Evolutionary conservation across 2,113 vertebrate genomes (phyloP).

Genomic region (Sturnira hondurensis): DNA sequence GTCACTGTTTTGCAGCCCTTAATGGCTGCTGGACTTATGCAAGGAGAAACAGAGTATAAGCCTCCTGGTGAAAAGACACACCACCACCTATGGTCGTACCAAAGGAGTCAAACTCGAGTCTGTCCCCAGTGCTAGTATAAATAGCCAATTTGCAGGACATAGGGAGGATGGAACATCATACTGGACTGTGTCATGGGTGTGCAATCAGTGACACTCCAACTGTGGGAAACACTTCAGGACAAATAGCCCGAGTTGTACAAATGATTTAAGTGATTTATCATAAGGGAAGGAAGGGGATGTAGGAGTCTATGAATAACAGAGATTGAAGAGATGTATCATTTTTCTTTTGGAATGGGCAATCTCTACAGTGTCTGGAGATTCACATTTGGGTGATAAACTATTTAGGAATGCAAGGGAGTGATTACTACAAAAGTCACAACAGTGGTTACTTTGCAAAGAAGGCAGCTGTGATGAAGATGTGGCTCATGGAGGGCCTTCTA

Average conservation of each 20-base stretch:
- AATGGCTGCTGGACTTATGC: background rate
- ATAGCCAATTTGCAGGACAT: background rate
- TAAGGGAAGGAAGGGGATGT: background rate
- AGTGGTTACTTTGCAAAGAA: background rate
- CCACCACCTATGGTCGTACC: accelerated
- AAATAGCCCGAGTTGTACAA: background rate
- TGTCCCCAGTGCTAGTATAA: background rate
- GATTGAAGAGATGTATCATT: background rate
- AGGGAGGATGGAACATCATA: background rate
- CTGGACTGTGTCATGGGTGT: accelerated
- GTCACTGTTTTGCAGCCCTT: background rate
- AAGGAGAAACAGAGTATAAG: background rate
- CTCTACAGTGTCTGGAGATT: background rate
- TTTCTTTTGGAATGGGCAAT: background rate
- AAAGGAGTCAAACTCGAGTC: background rate
- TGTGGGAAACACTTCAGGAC: background rate
- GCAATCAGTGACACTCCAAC: background rate
- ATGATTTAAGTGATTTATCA: background rate
- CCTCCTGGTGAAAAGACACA: background rate
- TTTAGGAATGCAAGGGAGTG: background rate
- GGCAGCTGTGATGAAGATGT: background rate
- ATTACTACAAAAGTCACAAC: background rate
- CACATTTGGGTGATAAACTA: background rate
- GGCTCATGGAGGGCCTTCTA: background rate
- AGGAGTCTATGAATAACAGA: background rate